A percentile compares a stretch with the other conserved stretches of the same genome.
These are phyloP conservation scores for Spondyliosoma cantharus DNA, from an alignment of 2,797 vertebrate species.

Conservation along the genomic window DNA sequence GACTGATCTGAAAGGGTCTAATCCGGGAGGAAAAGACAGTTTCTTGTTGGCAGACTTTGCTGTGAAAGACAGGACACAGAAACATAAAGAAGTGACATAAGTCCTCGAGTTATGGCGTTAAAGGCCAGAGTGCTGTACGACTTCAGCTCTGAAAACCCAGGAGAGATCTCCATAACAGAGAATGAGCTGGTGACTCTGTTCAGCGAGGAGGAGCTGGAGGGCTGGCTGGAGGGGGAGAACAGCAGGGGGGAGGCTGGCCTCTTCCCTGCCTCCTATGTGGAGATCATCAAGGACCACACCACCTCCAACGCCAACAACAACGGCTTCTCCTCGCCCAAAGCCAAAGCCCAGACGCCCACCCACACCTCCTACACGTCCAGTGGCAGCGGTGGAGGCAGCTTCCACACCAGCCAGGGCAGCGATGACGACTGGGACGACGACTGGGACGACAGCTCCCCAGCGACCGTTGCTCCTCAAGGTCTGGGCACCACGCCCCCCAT, in stretches of 20 bases:
- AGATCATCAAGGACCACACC: slow-evolving; percentile 83
- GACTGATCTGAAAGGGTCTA: background rate
- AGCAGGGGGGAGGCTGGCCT: slow-evolving; percentile 92
- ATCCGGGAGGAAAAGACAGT: slow-evolving; percentile 14
- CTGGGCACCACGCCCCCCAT: slow-evolving; percentile 56
- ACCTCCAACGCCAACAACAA: slow-evolving; percentile 71
- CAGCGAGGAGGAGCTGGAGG: slow-evolving; percentile 94
- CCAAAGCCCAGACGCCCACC: slow-evolving; percentile 65
- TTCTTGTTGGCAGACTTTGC: slow-evolving; percentile 10
- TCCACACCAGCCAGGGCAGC: slow-evolving; percentile 88
- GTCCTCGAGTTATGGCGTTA: slow-evolving; percentile 85
- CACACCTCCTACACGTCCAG: slow-evolving; percentile 55
- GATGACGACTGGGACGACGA: slow-evolving; percentile 92
- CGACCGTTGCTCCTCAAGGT: slow-evolving; percentile 79
- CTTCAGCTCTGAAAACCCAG: slow-evolving; percentile 93
- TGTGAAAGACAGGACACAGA: background rate
- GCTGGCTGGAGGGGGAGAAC: slow-evolving; percentile 95
- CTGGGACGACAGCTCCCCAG: slow-evolving; percentile 89
- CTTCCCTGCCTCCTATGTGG: slow-evolving; percentile 96
- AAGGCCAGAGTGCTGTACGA: slow-evolving; percentile 93
- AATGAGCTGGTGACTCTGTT: slow-evolving; percentile 92
- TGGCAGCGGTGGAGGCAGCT: slow-evolving; percentile 71
- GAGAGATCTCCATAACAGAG: slow-evolving; percentile 93
- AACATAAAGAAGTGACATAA: background rate
- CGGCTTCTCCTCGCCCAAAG: slow-evolving; percentile 69